phyloP scores from a whole-genome alignment of 2,113 vertebrate genomes.

The Solea solea region DNA sequence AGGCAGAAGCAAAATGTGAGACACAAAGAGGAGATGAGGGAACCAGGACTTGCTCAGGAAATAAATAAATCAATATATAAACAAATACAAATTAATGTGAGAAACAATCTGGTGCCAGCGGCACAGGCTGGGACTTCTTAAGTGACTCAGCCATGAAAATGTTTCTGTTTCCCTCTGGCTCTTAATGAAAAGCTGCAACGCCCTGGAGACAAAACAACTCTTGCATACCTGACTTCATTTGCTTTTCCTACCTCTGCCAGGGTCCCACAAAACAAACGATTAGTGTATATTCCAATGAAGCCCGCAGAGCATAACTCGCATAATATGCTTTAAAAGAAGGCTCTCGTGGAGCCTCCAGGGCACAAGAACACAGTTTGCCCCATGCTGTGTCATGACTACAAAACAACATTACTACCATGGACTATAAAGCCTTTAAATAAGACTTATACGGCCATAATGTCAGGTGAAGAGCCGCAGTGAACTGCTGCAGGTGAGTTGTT shows the following conservation, averaged over 20 bases:
- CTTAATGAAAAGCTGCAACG: slow-evolving; percentile 45
- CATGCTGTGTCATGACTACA: slow-evolving; percentile 2
- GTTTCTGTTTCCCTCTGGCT: slow-evolving; percentile 61
- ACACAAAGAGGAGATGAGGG: background rate
- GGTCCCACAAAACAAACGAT: slow-evolving; percentile 54
- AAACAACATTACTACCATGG: background rate
- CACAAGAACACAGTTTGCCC: slow-evolving; percentile 3
- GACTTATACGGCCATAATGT: slow-evolving; percentile 1
- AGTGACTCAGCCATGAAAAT: slow-evolving; percentile 60
- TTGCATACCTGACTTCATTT: slow-evolving; percentile 64
- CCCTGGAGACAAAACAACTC: slow-evolving; percentile 35
- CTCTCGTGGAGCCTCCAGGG: slow-evolving; percentile 14
- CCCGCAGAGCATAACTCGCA: slow-evolving; percentile 30
- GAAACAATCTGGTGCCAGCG: slow-evolving; percentile 20
- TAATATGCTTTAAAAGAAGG: slow-evolving; percentile 28
- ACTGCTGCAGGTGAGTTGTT: slow-evolving; percentile 10
- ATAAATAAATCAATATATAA: slow-evolving; percentile 30
- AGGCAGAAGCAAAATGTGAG: background rate
- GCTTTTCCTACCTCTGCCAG: slow-evolving; percentile 13
- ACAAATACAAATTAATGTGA: slow-evolving; percentile 34
- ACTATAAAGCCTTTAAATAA: slow-evolving; percentile 20
- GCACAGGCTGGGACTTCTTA: slow-evolving; percentile 22
- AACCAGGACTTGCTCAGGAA: background rate
- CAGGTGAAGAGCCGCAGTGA: background rate
- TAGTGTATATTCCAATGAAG: slow-evolving; percentile 47